A percentile compares a stretch with the other conserved stretches of the same genome.
These are phyloP conservation scores for Microcebus lehilahytsara DNA, from an alignment of 2,113 vertebrate species.

Conservation along the genomic window DNA sequence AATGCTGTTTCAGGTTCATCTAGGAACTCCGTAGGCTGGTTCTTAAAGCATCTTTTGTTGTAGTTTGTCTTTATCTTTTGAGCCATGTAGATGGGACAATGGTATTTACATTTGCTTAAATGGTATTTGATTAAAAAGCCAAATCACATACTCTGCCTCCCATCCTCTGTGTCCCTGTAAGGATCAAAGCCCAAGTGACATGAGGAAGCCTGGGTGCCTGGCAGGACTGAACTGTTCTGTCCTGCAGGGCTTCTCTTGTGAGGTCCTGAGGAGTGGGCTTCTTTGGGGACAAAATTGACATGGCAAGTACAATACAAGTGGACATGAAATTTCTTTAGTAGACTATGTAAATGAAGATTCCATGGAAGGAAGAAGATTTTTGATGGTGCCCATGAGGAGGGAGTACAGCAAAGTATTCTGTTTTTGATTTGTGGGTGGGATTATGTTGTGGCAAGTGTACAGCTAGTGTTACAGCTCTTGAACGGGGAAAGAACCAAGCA, in stretches of 20 bases:
- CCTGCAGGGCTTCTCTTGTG: background rate
- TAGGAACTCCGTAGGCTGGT: background rate
- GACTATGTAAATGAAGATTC: background rate
- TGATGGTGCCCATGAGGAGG: background rate
- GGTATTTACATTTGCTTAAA: background rate
- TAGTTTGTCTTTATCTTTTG: conserved; percentile 30
- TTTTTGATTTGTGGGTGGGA: background rate
- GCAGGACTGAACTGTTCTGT: background rate
- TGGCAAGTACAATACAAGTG: background rate
- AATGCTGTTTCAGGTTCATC: background rate
- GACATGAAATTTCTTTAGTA: background rate
- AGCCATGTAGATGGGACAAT: background rate
- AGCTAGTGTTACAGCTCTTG: no score
- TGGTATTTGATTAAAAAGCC: background rate
- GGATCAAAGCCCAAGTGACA: background rate
- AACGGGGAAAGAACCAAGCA: no score
- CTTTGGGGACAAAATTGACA: background rate
- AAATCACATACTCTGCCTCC: background rate
- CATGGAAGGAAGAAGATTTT: background rate
- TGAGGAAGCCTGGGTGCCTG: background rate
- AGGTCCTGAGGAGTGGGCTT: background rate
- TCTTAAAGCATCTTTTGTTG: conserved; percentile 23
- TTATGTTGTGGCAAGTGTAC: background rate
- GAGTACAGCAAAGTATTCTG: background rate
- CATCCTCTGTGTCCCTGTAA: background rate